These are phyloP conservation scores for Porites lobata DNA, from an alignment of 92 coral and sea anemone species.

Conservation along the genomic window DNA sequence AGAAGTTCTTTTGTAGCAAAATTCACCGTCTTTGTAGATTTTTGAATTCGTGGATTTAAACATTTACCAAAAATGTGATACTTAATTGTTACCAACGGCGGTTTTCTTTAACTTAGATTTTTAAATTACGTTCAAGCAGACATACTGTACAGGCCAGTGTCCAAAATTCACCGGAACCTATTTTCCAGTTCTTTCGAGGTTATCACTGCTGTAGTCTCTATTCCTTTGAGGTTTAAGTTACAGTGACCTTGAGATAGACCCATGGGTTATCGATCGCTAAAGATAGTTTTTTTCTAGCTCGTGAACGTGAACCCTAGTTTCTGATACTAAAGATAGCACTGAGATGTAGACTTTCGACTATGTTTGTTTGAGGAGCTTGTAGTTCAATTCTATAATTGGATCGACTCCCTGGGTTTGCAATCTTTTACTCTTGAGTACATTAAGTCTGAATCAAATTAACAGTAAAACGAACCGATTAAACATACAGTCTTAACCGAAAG, in stretches of 20 bases:
- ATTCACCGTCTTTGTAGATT: too few relatives aligned
- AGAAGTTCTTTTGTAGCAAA: too few relatives aligned
- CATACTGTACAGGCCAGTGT: not conserved
- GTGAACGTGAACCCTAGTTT: not conserved
- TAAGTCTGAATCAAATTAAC: too few relatives aligned
- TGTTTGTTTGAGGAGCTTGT: not conserved
- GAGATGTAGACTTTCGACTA: not conserved
- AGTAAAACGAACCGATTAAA: too few relatives aligned
- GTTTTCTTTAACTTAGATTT: not conserved
- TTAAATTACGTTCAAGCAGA: not conserved
- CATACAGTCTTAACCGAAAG: too few relatives aligned
- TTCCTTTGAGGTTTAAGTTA: slow-evolving; percentile 16
- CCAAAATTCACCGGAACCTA: not conserved
- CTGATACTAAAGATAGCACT: not conserved
- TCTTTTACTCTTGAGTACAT: not conserved
- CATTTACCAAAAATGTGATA: too few relatives aligned
- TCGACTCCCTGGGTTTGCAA: not conserved
- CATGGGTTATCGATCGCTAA: slow-evolving; percentile 42
- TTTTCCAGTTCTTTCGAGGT: slow-evolving; percentile 8
- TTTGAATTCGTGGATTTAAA: not conserved
- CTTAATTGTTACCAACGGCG: not conserved
- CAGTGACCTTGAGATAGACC: slow-evolving; percentile 23
- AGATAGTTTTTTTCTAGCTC: slow-evolving; percentile 18
- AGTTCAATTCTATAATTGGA: not conserved
- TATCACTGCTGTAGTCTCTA: slow-evolving; percentile 7